Percentiles rank a stretch among this genome's conserved stretches.
These are phyloP conservation scores for Seira musarum DNA, from an alignment of 2,888 invertebrate species.

Conservation along the genomic window DNA sequence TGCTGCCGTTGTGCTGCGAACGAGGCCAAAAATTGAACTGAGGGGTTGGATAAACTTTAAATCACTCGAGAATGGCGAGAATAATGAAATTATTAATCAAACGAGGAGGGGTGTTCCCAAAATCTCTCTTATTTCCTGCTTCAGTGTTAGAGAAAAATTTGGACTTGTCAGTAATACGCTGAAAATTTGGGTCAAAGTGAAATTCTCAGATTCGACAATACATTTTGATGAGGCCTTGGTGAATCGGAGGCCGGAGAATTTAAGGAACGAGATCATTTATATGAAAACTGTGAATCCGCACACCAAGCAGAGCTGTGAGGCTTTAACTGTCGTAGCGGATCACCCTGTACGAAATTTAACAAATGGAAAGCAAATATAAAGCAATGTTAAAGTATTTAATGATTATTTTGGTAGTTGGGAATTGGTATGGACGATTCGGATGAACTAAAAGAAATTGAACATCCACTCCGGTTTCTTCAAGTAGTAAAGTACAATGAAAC, in stretches of 20 bases:
- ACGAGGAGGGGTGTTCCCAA: neutral
- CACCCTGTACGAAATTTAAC: neutral
- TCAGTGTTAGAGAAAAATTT: constrained; percentile 16
- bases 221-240: constrained; percentile 14
- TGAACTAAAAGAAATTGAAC: neutral
- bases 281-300: neutral
- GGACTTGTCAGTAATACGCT: constrained; percentile 17
- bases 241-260: neutral
- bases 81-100: constrained; percentile 1
- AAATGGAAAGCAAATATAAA: neutral
- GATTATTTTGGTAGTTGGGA: neutral
- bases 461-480: constrained; percentile 23
- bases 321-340: neutral
- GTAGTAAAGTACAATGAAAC: constrained; percentile 45
- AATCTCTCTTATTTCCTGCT: constrained; percentile 30
- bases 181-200: constrained; percentile 34
- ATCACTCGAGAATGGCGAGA: neutral
- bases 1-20: constrained; percentile 44
- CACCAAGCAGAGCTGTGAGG: constrained; percentile 1
- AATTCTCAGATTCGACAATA: constrained; percentile 23
- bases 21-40: constrained; percentile 35
- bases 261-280: constrained; percentile 15
- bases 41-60: constrained; percentile 26
- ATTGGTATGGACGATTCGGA: constrained; percentile 39
- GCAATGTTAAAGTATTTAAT: neutral